These are phyloP conservation scores for Sphyrna mokarran DNA, from an alignment of 2,113 vertebrate genomes.

Conservation along the genomic window DNA sequence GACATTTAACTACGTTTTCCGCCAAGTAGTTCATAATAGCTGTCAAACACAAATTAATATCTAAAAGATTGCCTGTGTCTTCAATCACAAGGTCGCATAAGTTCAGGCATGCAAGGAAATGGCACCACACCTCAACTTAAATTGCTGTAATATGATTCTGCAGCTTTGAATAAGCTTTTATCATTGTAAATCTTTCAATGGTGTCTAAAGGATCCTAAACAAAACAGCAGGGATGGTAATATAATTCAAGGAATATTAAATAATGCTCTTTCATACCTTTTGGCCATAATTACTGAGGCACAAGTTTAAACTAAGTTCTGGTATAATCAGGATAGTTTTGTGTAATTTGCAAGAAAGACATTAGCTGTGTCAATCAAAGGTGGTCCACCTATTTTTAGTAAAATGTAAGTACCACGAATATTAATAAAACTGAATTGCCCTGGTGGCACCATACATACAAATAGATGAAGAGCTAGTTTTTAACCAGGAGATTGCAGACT, in stretches of 20 bases:
- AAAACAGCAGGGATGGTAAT: background rate
- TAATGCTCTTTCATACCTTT: background rate
- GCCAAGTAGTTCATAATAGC: slow-evolving; percentile 59
- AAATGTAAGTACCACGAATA: background rate
- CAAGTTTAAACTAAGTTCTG: background rate
- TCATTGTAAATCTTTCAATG: slow-evolving; percentile 58
- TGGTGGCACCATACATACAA: background rate
- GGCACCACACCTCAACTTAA: slow-evolving; percentile 67
- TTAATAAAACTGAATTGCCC: background rate
- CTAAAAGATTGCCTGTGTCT: slow-evolving; percentile 71
- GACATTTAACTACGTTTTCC: slow-evolving; percentile 39
- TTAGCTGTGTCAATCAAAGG: background rate
- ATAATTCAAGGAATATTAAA: background rate
- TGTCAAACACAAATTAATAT: slow-evolving; percentile 72
- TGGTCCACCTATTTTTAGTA: background rate
- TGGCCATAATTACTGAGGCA: too few relatives aligned
- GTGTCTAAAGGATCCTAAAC: slow-evolving; percentile 51
- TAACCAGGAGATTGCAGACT: background rate
- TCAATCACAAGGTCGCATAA: slow-evolving; percentile 72
- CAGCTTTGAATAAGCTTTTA: slow-evolving; percentile 59
- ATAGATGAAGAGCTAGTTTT: background rate
- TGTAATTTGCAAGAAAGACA: background rate
- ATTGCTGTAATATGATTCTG: slow-evolving; percentile 64
- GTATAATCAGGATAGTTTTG: background rate
- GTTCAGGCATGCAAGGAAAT: slow-evolving; percentile 65